Percentiles rank a stretch among this genome's conserved stretches.
These are phyloP conservation scores for Neodiprion lecontei DNA, from an alignment of 1,140 invertebrate genomes.

Conservation along the genomic window DNA sequence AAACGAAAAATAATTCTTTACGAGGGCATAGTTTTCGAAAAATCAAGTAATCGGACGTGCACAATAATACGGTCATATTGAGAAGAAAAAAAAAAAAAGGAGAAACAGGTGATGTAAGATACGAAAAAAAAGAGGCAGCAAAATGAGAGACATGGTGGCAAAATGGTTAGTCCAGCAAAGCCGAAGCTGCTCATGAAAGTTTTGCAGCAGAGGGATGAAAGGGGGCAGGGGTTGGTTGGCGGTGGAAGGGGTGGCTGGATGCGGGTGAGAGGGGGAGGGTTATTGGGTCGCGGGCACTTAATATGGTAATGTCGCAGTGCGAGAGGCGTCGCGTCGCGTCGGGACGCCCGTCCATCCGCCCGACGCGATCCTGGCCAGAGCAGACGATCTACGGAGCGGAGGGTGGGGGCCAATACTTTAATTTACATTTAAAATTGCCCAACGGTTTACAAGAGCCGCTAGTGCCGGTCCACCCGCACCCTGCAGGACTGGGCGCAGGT, in stretches of 20 bases:
- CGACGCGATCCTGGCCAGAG: conserved; percentile 21
- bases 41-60: not conserved
- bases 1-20: not conserved
- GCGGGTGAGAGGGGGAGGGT: conserved; percentile 34
- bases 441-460: conserved; percentile 53
- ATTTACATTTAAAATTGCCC: conserved; percentile 63
- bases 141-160: not conserved
- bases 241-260: not conserved
- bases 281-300: conserved; percentile 61
- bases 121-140: too few species aligned
- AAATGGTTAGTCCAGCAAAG: not conserved
- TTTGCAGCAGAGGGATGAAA: not conserved
- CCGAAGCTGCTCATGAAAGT: not conserved
- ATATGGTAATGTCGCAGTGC: conserved; percentile 53
- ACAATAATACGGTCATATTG: too few species aligned
- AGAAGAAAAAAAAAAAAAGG: too few species aligned
- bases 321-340: conserved; percentile 34
- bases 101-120: too few species aligned
- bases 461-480: conserved; percentile 26
- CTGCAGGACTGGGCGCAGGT: not conserved
- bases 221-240: not conserved
- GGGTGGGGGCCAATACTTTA: conserved; percentile 54
- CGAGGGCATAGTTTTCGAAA: not conserved
- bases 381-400: conserved; percentile 22
- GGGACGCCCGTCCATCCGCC: conserved; percentile 24